Evolutionary conservation across 2,888 invertebrate species (phyloP), one percentile per base, ranked within the genome.

Genomic region (Rhingia rostrata): DNA sequence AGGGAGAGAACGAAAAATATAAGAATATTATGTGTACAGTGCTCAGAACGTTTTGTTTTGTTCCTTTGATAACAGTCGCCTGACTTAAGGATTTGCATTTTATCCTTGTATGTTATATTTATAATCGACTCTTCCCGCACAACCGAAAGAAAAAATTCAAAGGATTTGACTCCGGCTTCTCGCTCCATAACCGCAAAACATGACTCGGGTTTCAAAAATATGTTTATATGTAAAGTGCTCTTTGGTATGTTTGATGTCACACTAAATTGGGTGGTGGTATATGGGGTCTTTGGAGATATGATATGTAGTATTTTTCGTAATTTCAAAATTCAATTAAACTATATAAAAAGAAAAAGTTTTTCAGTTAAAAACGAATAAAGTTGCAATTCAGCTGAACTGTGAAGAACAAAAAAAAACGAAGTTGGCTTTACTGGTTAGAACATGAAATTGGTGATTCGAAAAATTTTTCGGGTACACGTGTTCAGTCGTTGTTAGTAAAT

Each of bases 321-420:
- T 7, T 12, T 22, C 10, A 41, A 33, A 66, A 81, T 75, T 81
- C 75, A 70, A 64, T 81, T 75, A 58, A 70, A 30, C 45, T 47
- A 58, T 70, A 77, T 45, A 58, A 12, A 72, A 9, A 0, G 22
- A 22, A 37, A 79, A 79, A 82, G 72, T 82, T 82, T 82, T 82
- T 53, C 82, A 82, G 77, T 82, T 82, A 82, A 82, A 82, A 72
- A 58, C 53, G 37, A 66, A 30, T 22, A 22, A 22, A 22, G 22
- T 22, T 22, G 22, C 22, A 22, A 22, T 22, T 22, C 22, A 22
- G 22, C 22, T 22, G 22, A 22, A 22, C 22, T 22, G 22, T 22
- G 22, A 22, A n/a, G 22, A 22, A 22, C 22, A 22, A 22, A 22
- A 22, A 22, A 22, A 2, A 2, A 2, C 22, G 1, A 22, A 1